Evolutionary conservation across 2,888 invertebrate species (phyloP).

Genomic region (Mystacides longicornis): DNA sequence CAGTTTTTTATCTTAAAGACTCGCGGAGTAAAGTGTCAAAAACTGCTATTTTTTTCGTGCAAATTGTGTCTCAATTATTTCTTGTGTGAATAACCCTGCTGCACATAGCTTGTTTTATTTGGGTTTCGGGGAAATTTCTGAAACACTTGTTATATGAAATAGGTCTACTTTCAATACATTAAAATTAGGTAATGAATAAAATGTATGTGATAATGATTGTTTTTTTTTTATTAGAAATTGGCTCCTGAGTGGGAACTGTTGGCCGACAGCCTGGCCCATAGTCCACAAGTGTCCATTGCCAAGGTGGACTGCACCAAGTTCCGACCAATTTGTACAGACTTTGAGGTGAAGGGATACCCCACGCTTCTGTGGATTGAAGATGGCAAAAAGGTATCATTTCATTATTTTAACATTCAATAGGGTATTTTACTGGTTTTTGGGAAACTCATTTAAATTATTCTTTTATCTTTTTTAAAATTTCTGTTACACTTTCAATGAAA

Average conservation of each 20-base stretch:
- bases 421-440: too few species aligned
- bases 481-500: too few species aligned
- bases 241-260: constrained; percentile 81
- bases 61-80: too few species aligned
- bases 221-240: constrained; percentile 54
- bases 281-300: constrained; percentile 62
- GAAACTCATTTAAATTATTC: too few species aligned
- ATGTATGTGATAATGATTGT: background rate
- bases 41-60: too few species aligned
- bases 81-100: too few species aligned
- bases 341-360: constrained; percentile 82
- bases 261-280: constrained; percentile 60
- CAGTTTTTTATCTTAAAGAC: too few species aligned
- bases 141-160: background rate
- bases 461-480: too few species aligned
- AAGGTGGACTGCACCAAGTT: constrained; percentile 82
- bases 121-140: background rate
- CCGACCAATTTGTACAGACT: constrained; percentile 66
- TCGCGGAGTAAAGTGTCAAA: too few species aligned
- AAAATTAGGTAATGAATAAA: too few species aligned
- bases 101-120: background rate
- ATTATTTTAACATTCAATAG: too few species aligned
- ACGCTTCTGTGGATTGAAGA: constrained; percentile 81
- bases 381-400: constrained; percentile 65
- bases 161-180: background rate